Evolutionary conservation across 2,113 vertebrate genomes (phyloP).

Genomic region (Odontesthes bonariensis): DNA sequence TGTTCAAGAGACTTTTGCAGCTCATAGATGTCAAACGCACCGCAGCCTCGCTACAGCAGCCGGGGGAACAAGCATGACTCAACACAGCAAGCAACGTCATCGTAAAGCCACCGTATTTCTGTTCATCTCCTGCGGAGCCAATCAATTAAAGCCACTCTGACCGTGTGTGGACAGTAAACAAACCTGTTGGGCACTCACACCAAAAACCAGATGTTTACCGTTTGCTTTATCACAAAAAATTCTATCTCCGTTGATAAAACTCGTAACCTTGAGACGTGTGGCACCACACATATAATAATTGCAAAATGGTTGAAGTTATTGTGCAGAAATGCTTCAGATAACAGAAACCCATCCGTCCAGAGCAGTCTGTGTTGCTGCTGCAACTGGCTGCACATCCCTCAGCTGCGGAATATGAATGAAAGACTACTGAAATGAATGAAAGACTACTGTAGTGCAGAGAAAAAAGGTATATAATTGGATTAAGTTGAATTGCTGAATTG

Average conservation of each 20-base stretch:
- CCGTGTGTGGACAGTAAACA: slow-evolving; percentile 31
- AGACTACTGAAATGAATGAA: neutral
- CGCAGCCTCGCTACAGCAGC: neutral
- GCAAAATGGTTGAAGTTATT: no score
- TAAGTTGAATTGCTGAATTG: no score
- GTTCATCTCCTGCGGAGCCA: slow-evolving; percentile 22
- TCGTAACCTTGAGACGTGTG: no score
- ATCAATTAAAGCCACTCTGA: slow-evolving; percentile 32
- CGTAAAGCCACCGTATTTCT: neutral
- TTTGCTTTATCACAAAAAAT: neutral
- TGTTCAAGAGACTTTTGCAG: neutral
- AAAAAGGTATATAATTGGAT: neutral
- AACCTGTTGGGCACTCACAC: slow-evolving; percentile 5
- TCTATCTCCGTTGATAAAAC: no score
- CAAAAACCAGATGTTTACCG: slow-evolving; percentile 1
- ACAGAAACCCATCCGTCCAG: no score
- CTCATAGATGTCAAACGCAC: slow-evolving; percentile 1
- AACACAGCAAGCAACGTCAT: slow-evolving; percentile 9
- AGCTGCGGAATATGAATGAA: neutral
- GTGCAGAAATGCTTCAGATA: no score
- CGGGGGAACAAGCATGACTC: neutral
- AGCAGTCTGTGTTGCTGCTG: no score
- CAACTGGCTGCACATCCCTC: neutral
- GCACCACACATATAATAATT: no score
- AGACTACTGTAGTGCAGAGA: neutral